phyloP scores from a whole-genome alignment of 2,888 invertebrate species.

The Clunio marinus region DNA sequence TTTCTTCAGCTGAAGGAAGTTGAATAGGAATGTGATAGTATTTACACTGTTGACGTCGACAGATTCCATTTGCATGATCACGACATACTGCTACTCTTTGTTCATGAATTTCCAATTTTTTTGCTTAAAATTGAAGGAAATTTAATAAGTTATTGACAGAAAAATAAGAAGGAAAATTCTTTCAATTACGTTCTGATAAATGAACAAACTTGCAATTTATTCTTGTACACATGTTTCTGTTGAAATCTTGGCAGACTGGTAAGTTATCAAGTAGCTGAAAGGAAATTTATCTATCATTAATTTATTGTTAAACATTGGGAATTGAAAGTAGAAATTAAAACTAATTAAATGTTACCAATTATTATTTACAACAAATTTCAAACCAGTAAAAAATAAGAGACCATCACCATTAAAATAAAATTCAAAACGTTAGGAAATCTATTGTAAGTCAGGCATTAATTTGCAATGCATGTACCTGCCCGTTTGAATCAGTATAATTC shows the following conservation, averaged over 20 bases:
- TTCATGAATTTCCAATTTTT: conserved; percentile 91
- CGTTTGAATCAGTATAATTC: conserved; percentile 92
- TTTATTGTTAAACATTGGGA: neutral
- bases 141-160: neutral
- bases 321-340: no score
- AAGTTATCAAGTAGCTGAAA: conserved; percentile 80
- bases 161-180: neutral
- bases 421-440: no score
- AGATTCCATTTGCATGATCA: conserved; percentile 91
- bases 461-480: conserved; percentile 91
- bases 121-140: conserved; percentile 62
- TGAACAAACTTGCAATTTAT: conserved; percentile 97
- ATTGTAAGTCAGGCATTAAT: no score
- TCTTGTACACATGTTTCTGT: conserved; percentile 94
- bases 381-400: no score
- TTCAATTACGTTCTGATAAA: conserved; percentile 82
- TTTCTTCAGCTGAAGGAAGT: conserved; percentile 15
- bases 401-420: no score
- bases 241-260: conserved; percentile 99
- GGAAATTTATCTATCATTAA: neutral
- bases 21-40: conserved; percentile 60
- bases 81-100: conserved; percentile 94
- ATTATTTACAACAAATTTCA: no score
- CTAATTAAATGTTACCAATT: no score
- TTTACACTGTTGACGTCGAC: conserved; percentile 91